A percentile compares a stretch with the other conserved stretches of the same genome.
Conservation (phyloP, 1,140 invertebrate genomes). For the Meloidogyne chitwoodi region DNA sequence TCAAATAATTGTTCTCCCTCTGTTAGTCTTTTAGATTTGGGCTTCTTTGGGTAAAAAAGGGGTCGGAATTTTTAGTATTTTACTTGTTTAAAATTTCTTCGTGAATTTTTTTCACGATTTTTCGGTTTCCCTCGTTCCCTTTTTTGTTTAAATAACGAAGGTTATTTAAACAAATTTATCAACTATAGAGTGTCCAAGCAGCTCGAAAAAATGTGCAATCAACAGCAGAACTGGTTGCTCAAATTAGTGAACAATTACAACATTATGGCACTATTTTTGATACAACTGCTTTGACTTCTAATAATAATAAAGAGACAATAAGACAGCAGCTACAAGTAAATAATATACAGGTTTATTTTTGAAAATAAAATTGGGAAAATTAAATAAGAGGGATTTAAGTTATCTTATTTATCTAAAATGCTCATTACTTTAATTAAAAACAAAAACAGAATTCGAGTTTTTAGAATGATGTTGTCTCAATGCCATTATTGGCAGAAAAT, state of each 20-base stretch:
- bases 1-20: background rate
- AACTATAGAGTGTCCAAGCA: conserved; percentile 19
- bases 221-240: conserved; percentile 40
- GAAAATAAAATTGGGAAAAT: background rate
- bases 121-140: background rate
- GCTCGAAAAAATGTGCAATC: conserved; percentile 43
- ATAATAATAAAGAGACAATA: background rate
- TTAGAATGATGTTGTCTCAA: background rate
- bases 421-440: background rate
- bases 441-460: background rate
- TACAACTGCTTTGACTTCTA: background rate
- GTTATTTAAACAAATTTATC: background rate
- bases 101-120: background rate
- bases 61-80: too few relatives aligned
- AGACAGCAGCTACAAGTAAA: background rate
- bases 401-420: too few relatives aligned
- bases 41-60: background rate
- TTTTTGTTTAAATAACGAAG: too few relatives aligned
- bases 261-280: conserved; percentile 18
- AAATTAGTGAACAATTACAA: conserved; percentile 19
- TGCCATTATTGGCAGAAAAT: background rate
- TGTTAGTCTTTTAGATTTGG: background rate
- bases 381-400: too few relatives aligned
- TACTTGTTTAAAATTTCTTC: too few relatives aligned
- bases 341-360: background rate